Base-by-base conservation (phyloP, 1,140 invertebrate genomes). In the Zaprionus ghesquierei region DNA sequence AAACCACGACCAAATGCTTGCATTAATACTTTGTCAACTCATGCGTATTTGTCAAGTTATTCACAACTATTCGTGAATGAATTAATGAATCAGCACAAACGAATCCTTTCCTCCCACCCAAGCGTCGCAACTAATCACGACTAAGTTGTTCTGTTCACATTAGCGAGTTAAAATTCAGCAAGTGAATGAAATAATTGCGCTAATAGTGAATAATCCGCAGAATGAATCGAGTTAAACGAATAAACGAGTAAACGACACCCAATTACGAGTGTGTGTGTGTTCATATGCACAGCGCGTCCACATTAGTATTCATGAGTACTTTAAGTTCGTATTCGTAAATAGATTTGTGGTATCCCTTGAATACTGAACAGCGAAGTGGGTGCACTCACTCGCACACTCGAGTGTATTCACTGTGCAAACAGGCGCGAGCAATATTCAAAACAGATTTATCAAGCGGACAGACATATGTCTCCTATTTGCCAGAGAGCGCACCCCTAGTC, bases 371-470 rank as follows among this genome's bases (percentile, higher is more conserved):
- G 41, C 10, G 31, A 69, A 61, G 38, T 53, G 25, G 29, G 20
- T 58, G 23, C 44, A 51, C 59, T 50, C 59, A 61, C 18, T 49
- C 27, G 15, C 15, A 23, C 49, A 50, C 49, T 33, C 31, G 29
- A 61, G 23, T 61, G 29, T 33, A 33, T 33, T 33, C 35, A 31
- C 56, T 59, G 56, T 31, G 41, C 38, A 55, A 65, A 49, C 31
- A 38, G 46, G 31, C 50, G 64, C 18, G 35, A 54, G 51, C 38
- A 64, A 46, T 55, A 29, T 50, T 51, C 46, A 51, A 51, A 65
- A 56, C 27, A 66, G 55, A 66, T 50, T 66, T 66, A 59, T 59
- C 54, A 59, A 25, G 13, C 33, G 46, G 55, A 25, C 61, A 33
- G 29, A 38, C 46, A 33, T 41, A 35, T 15, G 44, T n/a, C 44